A percentile compares a stretch with the other conserved stretches of the same genome.
Conservation (phyloP, 2,113 vertebrate species). For the Pan troglodytes region DNA sequence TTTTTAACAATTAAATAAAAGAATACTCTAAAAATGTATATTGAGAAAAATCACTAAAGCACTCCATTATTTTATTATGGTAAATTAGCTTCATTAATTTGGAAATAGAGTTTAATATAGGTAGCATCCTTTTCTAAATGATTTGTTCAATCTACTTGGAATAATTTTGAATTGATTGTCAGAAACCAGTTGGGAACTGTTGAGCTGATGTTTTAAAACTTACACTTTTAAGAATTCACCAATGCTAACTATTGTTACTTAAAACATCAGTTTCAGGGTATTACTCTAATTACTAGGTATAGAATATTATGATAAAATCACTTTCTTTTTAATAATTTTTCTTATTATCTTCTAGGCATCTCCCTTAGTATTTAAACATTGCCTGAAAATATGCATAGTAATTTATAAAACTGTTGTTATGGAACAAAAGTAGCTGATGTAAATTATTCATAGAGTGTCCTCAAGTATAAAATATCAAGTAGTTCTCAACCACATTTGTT, state of each 20-base stretch:
- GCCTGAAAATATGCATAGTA: neutral
- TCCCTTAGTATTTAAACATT: neutral
- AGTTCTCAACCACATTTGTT: neutral
- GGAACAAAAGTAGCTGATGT: neutral
- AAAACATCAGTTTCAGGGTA: neutral
- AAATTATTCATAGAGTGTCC: neutral
- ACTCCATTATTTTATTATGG: neutral
- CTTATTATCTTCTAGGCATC: neutral
- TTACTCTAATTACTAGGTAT: neutral
- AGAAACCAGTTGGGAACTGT: neutral
- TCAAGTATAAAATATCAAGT: neutral
- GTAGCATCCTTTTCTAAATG: slow-evolving; percentile 28
- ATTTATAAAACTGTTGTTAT: slow-evolving; percentile 35
- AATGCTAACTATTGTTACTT: slow-evolving; percentile 27
- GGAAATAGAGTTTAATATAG: neutral
- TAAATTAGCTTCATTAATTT: slow-evolving; percentile 37
- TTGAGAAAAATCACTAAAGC: neutral
- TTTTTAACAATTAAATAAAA: neutral
- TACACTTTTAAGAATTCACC: neutral
- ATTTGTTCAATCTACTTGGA: slow-evolving; percentile 9
- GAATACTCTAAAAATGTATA: neutral
- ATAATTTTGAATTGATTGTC: slow-evolving; percentile 44
- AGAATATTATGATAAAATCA: neutral
- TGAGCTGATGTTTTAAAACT: slow-evolving; percentile 25
- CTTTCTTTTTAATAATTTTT: slow-evolving; percentile 39